These are phyloP conservation scores for Lophius americanus DNA, from an alignment of 2,797 vertebrate species.

Conservation along the genomic window DNA sequence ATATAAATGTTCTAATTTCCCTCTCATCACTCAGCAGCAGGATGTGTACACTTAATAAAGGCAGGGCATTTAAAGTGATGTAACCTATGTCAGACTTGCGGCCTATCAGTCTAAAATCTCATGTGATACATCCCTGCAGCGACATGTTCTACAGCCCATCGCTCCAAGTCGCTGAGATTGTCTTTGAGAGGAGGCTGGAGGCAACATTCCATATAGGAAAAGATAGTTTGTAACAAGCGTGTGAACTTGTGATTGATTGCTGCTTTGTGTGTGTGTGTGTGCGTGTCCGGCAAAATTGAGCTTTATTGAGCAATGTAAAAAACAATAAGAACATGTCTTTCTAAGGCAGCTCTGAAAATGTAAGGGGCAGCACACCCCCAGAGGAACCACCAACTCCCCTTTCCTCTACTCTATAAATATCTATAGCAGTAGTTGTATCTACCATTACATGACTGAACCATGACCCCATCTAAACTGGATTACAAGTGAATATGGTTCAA, in stretches of 20 bases:
- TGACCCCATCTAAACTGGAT: too few relatives aligned
- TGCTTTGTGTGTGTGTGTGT: not conserved
- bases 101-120: conserved; percentile 43
- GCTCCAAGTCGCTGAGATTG: conserved; percentile 56
- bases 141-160: conserved; percentile 61
- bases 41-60: conserved; percentile 21
- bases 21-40: conserved; percentile 18
- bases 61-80: conserved; percentile 20
- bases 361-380: too few relatives aligned
- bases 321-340: too few relatives aligned
- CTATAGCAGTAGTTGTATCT: too few relatives aligned
- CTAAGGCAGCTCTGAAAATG: too few relatives aligned
- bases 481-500: too few relatives aligned
- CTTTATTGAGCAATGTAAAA: too few relatives aligned
- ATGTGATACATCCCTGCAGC: conserved; percentile 53
- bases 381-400: too few relatives aligned
- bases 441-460: too few relatives aligned
- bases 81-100: conserved; percentile 48
- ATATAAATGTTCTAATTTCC: conserved; percentile 7
- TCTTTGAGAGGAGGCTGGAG: conserved; percentile 57
- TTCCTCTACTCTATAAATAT: too few relatives aligned
- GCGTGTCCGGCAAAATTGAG: conserved; percentile 3
- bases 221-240: conserved; percentile 22
- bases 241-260: too few relatives aligned
- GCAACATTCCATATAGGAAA: conserved; percentile 64